These are phyloP conservation scores for Xanthia icteritia DNA, from an alignment of 2,888 invertebrate species.

Conservation along the genomic window DNA sequence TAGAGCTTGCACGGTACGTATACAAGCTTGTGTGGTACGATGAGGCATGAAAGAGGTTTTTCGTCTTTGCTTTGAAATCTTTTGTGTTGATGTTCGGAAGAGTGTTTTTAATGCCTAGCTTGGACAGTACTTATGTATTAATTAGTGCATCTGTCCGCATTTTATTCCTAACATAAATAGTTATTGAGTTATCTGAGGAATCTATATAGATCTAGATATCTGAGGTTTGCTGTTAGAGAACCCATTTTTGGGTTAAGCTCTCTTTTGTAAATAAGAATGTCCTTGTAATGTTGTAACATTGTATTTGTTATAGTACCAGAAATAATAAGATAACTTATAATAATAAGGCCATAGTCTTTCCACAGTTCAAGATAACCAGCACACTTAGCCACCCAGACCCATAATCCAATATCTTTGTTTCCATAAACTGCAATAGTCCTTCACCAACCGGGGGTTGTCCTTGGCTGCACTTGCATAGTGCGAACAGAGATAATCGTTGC, in stretches of 20 bases:
- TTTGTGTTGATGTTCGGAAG: neutral
- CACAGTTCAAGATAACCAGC: too few relatives aligned
- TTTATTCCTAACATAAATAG: neutral
- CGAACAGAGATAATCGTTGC: too few relatives aligned
- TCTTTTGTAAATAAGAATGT: neutral
- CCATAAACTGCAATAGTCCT: too few relatives aligned
- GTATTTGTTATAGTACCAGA: neutral
- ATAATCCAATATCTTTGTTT: too few relatives aligned
- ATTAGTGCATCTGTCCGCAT: neutral
- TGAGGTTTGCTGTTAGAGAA: neutral
- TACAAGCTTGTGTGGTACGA: slow-evolving; percentile 1
- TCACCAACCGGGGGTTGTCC: too few relatives aligned
- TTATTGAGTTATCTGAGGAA: neutral
- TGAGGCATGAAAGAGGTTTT: neutral
- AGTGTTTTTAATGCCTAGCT: neutral
- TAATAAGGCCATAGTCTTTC: too few relatives aligned
- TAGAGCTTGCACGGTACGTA: neutral
- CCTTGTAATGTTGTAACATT: neutral
- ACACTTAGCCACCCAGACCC: too few relatives aligned
- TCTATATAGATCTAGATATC: neutral
- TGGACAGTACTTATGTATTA: neutral
- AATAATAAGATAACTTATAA: neutral
- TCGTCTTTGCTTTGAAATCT: neutral
- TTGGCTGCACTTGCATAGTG: too few relatives aligned
- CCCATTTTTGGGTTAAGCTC: neutral